A percentile compares a stretch with the other conserved stretches of the same genome.
Evolutionary conservation across 2,113 vertebrate species (phyloP).

Genomic region (Phylloscopus trochilus): DNA sequence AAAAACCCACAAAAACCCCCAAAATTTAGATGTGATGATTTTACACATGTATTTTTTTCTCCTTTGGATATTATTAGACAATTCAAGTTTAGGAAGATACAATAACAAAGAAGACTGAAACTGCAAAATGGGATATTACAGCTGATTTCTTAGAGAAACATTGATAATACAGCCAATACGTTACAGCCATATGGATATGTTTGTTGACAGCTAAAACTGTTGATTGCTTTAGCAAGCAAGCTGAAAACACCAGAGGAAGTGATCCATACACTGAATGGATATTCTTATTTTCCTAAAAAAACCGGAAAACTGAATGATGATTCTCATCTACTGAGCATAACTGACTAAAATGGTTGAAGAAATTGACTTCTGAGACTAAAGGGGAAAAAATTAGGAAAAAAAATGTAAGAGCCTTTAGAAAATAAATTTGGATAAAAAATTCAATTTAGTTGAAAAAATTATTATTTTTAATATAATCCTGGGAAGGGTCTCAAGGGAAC

Average conservation of each 20-base stretch:
- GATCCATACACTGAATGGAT: neutral
- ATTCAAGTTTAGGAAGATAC: neutral
- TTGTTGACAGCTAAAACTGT: neutral
- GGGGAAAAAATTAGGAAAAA: fast-evolving
- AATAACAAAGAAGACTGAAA: neutral
- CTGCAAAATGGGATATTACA: neutral
- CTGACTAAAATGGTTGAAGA: neutral
- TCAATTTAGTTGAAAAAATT: neutral
- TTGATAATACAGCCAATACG: neutral
- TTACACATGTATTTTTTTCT: neutral
- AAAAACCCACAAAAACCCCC: neutral
- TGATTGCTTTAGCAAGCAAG: neutral
- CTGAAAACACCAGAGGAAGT: neutral
- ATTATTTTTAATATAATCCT: neutral
- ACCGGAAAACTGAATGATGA: neutral
- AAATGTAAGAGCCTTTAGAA: neutral
- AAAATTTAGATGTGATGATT: neutral
- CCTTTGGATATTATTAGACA: neutral
- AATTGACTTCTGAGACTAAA: neutral
- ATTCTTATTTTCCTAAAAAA: neutral
- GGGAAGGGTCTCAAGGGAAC: neutral
- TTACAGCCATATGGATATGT: neutral
- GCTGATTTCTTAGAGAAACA: neutral
- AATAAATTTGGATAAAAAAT: neutral
- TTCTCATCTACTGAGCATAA: neutral